phyloP scores from a whole-genome alignment of 2,797 vertebrate genomes.

The Falco columbarius region DNA sequence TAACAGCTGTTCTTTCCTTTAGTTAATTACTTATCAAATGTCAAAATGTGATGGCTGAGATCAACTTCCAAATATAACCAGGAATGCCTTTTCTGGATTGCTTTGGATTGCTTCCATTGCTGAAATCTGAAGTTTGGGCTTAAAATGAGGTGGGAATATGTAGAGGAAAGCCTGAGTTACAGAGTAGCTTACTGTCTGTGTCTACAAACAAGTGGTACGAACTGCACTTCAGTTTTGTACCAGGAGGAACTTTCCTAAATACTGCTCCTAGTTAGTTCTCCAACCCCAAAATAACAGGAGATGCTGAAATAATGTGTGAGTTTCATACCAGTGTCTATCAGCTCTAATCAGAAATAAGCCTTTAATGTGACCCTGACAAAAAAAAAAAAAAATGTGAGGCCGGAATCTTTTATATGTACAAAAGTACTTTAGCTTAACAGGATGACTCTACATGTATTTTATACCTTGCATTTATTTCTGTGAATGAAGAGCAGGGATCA shows the following conservation, averaged over 20 bases:
- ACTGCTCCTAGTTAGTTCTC: background rate
- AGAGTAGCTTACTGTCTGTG: background rate
- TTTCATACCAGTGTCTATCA: background rate
- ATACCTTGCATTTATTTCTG: background rate
- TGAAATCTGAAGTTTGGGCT: background rate
- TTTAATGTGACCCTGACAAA: background rate
- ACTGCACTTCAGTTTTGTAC: background rate
- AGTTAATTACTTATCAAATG: slow-evolving; percentile 50
- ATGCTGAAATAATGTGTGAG: background rate
- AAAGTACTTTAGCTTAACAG: background rate
- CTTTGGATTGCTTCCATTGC: background rate
- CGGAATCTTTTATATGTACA: background rate
- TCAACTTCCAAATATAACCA: background rate
- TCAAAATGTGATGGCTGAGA: slow-evolving; percentile 31
- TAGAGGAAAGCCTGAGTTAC: background rate
- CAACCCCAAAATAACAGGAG: background rate
- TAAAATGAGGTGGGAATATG: background rate
- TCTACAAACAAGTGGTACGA: background rate
- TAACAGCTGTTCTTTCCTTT: slow-evolving; percentile 38
- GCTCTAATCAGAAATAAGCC: background rate
- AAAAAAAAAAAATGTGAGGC: background rate
- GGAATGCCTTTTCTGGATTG: slow-evolving; percentile 7
- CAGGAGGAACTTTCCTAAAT: background rate
- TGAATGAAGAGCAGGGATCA: background rate
- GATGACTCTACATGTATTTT: background rate